Base-by-base conservation (phyloP, 2,888 invertebrate genomes). In the Drosophila phalerata region DNA sequence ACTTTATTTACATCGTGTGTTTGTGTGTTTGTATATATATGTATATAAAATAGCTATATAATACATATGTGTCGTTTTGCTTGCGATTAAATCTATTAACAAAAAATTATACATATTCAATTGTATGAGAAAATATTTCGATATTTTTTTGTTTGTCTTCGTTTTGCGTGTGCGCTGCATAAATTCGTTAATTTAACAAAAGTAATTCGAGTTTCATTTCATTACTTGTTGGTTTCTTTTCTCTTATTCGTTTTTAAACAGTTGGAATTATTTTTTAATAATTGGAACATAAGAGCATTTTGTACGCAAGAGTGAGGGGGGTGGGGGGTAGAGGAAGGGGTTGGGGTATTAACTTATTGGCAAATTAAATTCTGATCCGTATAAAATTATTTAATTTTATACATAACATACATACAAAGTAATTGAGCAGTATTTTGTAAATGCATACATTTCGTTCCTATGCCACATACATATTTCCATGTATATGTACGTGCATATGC, bases 1-100 rank as follows among this genome's bases (percentile, higher is more conserved):
- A 61, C n/a, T 76, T 76, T 73, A 77, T 76, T 76, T 76, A 77
- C 73, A 68, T 37, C 9, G 55, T 52, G 52, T 30, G 53, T 48
- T 3, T 32, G n/a, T 40, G 42, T 55, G 49, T 40, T 53, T 48
- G 32, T 30, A 13, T 30, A 22, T 55, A 55, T 40, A 30, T 22
- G 3, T 45, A 55, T 68, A 58, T 28, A 42, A 56, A 69, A 30
- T 47, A 53, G 49, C 30, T 22, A 56, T 77, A 48, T 47, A 49
- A 70, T 65, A 62, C 43, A 62, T 38, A 55, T 42, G n/a, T 55
- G 58, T 61, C n/a, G 13, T 37, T 38, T 19, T 37, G 17, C 13
- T 28, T 58, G 15, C 15, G 17, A 10, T 47, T 55, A 45, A 40
- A 15, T 34, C 48, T 53, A 58, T 17, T n/a, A 32, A 34, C 49